Percentiles rank a stretch among this genome's conserved stretches.
phyloP scores from a whole-genome alignment of 2,888 invertebrate genomes.

The Operophtera brumata region DNA sequence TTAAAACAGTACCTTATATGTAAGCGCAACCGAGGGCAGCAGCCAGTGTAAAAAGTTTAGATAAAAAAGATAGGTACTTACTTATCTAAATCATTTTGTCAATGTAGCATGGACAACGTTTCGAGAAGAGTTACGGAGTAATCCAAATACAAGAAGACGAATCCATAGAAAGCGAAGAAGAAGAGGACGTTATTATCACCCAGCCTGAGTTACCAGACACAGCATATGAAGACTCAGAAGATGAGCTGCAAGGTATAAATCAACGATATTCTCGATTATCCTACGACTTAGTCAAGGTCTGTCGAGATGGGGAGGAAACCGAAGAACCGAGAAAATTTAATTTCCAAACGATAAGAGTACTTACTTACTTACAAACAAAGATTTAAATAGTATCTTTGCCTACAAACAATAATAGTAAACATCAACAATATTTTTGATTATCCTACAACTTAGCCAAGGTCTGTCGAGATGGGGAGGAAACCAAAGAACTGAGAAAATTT shows the following conservation, averaged over 20 bases:
- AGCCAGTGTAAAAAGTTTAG: too few relatives aligned
- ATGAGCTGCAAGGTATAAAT: slow-evolving; percentile 6
- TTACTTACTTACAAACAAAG: too few relatives aligned
- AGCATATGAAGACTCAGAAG: slow-evolving; percentile 31
- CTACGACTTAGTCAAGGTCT: neutral
- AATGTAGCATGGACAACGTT: slow-evolving; percentile 69
- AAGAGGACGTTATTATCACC: slow-evolving; percentile 17
- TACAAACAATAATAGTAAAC: too few relatives aligned
- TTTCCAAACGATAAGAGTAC: neutral
- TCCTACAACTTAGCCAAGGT: neutral
- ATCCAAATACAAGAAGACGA: slow-evolving; percentile 40
- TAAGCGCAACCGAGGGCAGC: too few relatives aligned
- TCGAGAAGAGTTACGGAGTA: slow-evolving; percentile 65
- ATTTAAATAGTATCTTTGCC: too few relatives aligned
- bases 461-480: neutral
- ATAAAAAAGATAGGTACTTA: too few relatives aligned
- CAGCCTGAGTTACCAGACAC: slow-evolving; percentile 27
- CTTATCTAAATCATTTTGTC: too few relatives aligned
- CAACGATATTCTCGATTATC: neutral
- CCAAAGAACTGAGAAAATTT: neutral
- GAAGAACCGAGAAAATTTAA: neutral
- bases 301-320: neutral
- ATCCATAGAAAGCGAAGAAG: slow-evolving; percentile 23
- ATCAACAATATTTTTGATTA: neutral
- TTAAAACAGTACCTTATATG: too few relatives aligned